Percentiles rank a stretch among this genome's conserved stretches.
These are phyloP conservation scores for Dryomyza anilis DNA, from an alignment of 2,888 invertebrate species.

Conservation along the genomic window DNA sequence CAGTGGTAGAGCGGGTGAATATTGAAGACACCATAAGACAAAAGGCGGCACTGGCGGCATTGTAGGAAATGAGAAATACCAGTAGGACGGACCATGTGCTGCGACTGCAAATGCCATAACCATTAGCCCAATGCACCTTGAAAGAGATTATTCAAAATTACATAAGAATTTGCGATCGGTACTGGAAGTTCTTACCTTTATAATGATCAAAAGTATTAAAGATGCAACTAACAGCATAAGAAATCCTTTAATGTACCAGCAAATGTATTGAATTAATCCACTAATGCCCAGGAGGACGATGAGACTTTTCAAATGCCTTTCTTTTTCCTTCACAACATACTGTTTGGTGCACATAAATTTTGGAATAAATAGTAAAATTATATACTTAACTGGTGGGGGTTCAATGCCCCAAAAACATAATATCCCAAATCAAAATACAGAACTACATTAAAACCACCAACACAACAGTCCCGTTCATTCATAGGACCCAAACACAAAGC, in stretches of 20 bases:
- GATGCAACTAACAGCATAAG: conserved; percentile 68
- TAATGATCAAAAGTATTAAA: conserved; percentile 63
- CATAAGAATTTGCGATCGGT: background rate
- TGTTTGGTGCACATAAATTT: too few relatives aligned
- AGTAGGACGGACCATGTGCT: conserved; percentile 70
- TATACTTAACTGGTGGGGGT: too few relatives aligned
- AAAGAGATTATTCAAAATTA: background rate
- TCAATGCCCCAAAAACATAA: too few relatives aligned
- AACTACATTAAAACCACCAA: too few relatives aligned
- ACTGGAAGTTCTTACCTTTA: conserved; percentile 42
- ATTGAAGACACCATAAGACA: conserved; percentile 77
- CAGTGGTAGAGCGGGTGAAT: conserved; percentile 77
- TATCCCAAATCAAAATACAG: too few relatives aligned
- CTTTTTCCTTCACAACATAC: conserved; percentile 48
- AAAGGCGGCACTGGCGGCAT: conserved; percentile 72
- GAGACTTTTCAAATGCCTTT: conserved; percentile 65
- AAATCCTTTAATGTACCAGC: conserved; percentile 80
- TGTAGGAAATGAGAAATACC: conserved; percentile 72
- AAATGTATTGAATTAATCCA: conserved; percentile 79
- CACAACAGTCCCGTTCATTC: too few relatives aligned
- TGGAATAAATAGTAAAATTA: too few relatives aligned
- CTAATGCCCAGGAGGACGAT: conserved; percentile 87
- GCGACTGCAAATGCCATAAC: conserved; percentile 68
- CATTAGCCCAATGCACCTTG: conserved; percentile 56
- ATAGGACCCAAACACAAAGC: too few relatives aligned